Evolutionary conservation across 2,888 invertebrate species (phyloP).

Genomic region (Pseudoips prasinana): DNA sequence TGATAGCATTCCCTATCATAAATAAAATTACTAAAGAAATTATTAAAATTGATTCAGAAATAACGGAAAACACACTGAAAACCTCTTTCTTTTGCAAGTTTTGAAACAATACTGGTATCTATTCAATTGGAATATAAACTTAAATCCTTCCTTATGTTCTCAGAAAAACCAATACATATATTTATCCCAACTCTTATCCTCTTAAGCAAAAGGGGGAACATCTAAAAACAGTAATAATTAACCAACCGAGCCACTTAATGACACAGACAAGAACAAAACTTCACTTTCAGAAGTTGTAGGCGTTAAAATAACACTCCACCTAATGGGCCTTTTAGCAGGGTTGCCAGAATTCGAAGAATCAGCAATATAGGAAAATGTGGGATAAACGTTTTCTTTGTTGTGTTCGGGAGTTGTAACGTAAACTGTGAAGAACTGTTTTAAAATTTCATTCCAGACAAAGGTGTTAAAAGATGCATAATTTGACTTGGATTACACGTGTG

Average conservation of each 20-base stretch:
- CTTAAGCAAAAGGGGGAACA: slow-evolving; percentile 22
- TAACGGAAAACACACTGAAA: too few relatives aligned
- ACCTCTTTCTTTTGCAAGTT: too few relatives aligned
- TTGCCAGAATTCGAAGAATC: slow-evolving; percentile 7
- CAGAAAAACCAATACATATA: too few relatives aligned
- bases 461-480: slow-evolving; percentile 7
- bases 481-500: too few relatives aligned
- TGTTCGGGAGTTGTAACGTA: too few relatives aligned
- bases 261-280: slow-evolving; percentile 38
- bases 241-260: slow-evolving; percentile 35
- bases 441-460: background rate
- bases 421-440: too few relatives aligned
- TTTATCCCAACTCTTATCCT: background rate
- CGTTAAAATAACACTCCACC: slow-evolving; percentile 36
- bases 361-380: background rate
- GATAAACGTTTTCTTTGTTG: background rate
- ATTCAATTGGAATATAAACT: too few relatives aligned
- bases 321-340: slow-evolving; percentile 33
- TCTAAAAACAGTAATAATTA: slow-evolving; percentile 38
- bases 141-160: too few relatives aligned
- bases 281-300: slow-evolving; percentile 38
- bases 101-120: too few relatives aligned
- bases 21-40: too few relatives aligned
- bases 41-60: too few relatives aligned
- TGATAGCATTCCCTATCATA: too few relatives aligned